Base-by-base conservation (phyloP, 1,140 invertebrate species). In the Centruroides sculpturatus region DNA sequence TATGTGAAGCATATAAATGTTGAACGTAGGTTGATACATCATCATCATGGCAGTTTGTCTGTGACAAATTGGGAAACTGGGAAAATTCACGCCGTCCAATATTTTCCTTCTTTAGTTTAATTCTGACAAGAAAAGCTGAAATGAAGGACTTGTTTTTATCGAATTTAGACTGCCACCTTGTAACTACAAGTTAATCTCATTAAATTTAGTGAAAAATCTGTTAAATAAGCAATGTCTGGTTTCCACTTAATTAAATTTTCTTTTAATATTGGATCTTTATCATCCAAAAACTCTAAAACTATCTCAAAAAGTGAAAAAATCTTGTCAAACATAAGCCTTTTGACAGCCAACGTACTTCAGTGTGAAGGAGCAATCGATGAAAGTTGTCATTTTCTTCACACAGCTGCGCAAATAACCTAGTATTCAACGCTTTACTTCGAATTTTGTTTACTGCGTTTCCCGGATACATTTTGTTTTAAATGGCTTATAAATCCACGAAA, bases 131-230 rank as follows among this genome's bases (percentile, higher is more conserved):
- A 59, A 67, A 61, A 5, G 64, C 60, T 52, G 55, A 59, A 56
- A 63, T 59, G 36, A 41, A 4, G 7, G 36, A 41, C 36, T 63
- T 65, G 54, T 41, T 63, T 54, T 67, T 11, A 66, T 64, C 41
- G 58, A 59, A 59, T 67, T 66, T 48, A 59, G 13, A 36, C 60
- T 12, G 59, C 60, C 54, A 54, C 60, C 66, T 66, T 67, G 52
- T 46, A 67, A 48, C 12, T 66, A 57, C 35, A 63, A 62, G 55
- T 63, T 63, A 55, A 61, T 51, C 60, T 66, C 65, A 60, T 59
- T 65, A 61, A 66, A 65, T 46, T 63, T 57, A 35, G 46, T 59
- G 56, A 64, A 66, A 61, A 59, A 59, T 59, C 56, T 59, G 66
- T 59, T 59, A 67, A 60, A 59, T n/a, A 65, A 64, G 53, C 35